Evolutionary conservation across 2,797 vertebrate species (phyloP), one percentile per base, ranked within the genome.

Genomic region (Chaunax sp.): DNA sequence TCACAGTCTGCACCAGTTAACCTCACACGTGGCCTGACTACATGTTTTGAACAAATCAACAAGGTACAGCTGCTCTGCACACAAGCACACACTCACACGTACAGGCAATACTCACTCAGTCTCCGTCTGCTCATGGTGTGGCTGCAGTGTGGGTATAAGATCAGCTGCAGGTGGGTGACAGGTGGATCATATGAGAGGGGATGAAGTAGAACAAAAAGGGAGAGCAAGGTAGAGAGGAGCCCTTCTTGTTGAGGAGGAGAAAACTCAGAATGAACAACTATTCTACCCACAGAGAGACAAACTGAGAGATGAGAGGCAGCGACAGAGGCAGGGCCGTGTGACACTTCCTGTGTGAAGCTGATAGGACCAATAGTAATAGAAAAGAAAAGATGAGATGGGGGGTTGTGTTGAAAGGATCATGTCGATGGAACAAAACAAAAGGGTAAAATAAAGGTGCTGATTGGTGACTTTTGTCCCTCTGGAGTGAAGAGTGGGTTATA

Each of bases 51-150:
- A 10, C 33, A 11, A 10, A 35, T 35, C 12, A 35, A 10, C 9
- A 35, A n/a, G 28, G 15, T 16, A 4, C 15, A 40, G 14, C 5
- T 9, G 9, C 5, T 30, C 9, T 30, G 2, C 14, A 16, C 15
- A 62, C 50, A 40, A 28, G 54, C n/a, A 51, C 33, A 46, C 25
- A 56, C 45, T 44, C 20, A 68, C n/a, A 49, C 13, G 19, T 56
- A 64, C 41, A 62, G 41, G 55, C n/a, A 20, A 5, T 85, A 93
- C 93, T 94, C 81, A 94, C 93, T 85, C 19, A 93, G 80, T 84
- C 88, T 93, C 28, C 79, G 75, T 26, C 85, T 37, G 43, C 89
- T 90, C 92, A 94, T 94, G 80, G 41, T 91, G 84, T 50, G 40
- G 50, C 68, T 69, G 58, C 47, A 61, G 64, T 47, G 45, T 49